These are phyloP conservation scores for Bucco capensis DNA, from an alignment of 2,113 vertebrate genomes.

Conservation along the genomic window DNA sequence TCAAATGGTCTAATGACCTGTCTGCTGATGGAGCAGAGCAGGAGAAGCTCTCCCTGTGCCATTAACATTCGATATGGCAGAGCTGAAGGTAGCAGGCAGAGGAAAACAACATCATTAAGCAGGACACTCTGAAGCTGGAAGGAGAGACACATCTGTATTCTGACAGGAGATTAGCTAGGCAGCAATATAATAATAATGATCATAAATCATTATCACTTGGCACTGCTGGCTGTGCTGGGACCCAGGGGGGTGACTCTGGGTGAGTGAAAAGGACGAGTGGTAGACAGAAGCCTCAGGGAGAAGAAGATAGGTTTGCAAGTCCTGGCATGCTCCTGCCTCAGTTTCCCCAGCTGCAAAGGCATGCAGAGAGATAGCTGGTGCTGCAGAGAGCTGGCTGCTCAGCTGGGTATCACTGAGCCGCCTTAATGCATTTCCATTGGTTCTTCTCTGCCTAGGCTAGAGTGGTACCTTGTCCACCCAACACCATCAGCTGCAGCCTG, in stretches of 20 bases:
- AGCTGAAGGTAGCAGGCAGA: constrained; percentile 5
- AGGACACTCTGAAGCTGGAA: background rate
- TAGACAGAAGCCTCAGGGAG: background rate
- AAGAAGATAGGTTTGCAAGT: background rate
- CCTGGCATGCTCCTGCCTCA: background rate
- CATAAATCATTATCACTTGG: constrained; percentile 30
- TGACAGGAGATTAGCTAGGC: constrained; percentile 42
- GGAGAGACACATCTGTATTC: constrained; percentile 16
- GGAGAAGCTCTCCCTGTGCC: background rate
- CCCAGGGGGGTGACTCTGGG: background rate
- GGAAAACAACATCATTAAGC: constrained; percentile 49
- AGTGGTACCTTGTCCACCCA: too few relatives aligned
- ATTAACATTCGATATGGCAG: background rate
- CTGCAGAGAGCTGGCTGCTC: background rate
- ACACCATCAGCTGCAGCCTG: background rate
- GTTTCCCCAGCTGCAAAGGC: background rate
- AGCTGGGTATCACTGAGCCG: background rate
- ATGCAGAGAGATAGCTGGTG: background rate
- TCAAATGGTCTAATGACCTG: constrained; percentile 27
- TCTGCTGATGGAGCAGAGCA: background rate
- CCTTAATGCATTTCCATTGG: background rate
- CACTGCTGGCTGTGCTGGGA: background rate
- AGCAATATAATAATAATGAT: constrained; percentile 32
- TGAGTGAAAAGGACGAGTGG: background rate
- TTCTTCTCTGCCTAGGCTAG: background rate